Evolutionary conservation across 2,888 invertebrate genomes (phyloP).

Genomic region (Drosophila trichaetosa): DNA sequence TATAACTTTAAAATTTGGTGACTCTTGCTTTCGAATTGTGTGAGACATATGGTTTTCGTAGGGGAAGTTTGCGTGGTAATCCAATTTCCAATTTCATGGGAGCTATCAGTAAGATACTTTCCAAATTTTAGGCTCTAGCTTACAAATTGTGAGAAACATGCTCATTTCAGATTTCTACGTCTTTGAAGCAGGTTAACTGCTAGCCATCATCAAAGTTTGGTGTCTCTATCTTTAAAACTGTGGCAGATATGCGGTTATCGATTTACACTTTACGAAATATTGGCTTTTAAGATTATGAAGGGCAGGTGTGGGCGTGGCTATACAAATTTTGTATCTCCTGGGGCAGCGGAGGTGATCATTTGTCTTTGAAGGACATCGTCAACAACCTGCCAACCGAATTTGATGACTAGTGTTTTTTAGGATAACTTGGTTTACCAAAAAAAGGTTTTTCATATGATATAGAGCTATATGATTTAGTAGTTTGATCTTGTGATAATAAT

Average conservation of each 20-base stretch:
- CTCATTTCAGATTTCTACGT: neutral
- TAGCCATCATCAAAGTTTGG: neutral
- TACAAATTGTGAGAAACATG: neutral
- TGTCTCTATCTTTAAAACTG: neutral
- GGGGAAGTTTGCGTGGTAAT: too few relatives aligned
- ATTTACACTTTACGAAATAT: too few relatives aligned
- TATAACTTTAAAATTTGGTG: neutral
- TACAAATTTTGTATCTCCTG: fast-evolving
- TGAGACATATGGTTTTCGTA: too few relatives aligned
- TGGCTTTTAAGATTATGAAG: too few relatives aligned
- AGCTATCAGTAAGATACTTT: neutral
- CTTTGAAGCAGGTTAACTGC: neutral
- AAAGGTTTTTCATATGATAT: neutral
- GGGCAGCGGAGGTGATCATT: too few relatives aligned
- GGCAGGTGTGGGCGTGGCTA: too few relatives aligned
- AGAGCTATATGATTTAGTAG: neutral
- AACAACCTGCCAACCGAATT: too few relatives aligned
- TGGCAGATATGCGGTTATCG: neutral
- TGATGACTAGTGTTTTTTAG: neutral
- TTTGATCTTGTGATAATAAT: neutral
- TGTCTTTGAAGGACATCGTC: too few relatives aligned
- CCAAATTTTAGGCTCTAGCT: neutral
- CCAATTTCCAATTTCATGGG: neutral
- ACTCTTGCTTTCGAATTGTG: too few relatives aligned
- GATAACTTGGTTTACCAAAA: neutral